Evolutionary conservation across 2,113 vertebrate genomes (phyloP).

Genomic region (Mesoclemmys tuberculata): DNA sequence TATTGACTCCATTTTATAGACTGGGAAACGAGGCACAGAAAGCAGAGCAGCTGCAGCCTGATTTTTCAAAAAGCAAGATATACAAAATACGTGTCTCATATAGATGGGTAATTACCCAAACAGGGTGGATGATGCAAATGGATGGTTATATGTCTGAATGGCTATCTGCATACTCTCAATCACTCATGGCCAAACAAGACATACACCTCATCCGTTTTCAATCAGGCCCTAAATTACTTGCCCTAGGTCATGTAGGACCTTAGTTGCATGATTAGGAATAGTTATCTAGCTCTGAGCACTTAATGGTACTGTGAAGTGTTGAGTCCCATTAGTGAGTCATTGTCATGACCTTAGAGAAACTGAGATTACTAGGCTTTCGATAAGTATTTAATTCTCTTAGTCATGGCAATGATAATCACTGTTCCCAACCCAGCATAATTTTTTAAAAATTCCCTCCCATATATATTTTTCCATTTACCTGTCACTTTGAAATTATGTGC

Average conservation of each 20-base stretch:
- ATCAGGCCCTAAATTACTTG: not conserved
- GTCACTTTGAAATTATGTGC: not conserved
- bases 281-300: not conserved
- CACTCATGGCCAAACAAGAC: not conserved
- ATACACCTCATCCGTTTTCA: not conserved
- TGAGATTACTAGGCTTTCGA: conserved; percentile 4
- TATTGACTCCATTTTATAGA: not conserved
- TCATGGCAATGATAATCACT: conserved; percentile 56
- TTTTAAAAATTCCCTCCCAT: not conserved
- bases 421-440: not conserved
- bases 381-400: conserved; percentile 51
- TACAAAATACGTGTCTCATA: not conserved
- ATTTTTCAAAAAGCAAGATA: not conserved
- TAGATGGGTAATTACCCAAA: not conserved
- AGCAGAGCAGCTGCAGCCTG: not conserved
- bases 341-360: conserved; percentile 5
- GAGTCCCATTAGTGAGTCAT: conserved; percentile 26
- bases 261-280: not conserved
- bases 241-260: not conserved
- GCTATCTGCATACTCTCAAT: not conserved
- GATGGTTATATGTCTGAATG: not conserved
- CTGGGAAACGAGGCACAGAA: not conserved
- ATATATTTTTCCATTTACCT: conserved; percentile 40
- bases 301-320: not conserved
- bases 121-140: not conserved